Conservation (phyloP, 53 echinoderm and acorn worm genomes). For the Echinometra lucunter region DNA sequence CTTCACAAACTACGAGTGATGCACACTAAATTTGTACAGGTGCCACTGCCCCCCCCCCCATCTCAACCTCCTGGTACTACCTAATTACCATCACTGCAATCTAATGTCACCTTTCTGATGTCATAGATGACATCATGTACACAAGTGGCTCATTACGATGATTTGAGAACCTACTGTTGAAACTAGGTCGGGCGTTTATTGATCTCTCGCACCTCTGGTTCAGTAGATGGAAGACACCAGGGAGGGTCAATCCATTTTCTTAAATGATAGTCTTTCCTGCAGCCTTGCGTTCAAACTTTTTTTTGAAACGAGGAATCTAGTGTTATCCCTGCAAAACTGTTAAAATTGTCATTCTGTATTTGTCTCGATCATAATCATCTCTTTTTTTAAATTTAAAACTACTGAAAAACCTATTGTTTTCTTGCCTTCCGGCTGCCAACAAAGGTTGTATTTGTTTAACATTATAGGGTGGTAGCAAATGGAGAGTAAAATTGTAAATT, state of each 20-base stretch:
- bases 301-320: too few species aligned
- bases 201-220: not conserved
- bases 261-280: not conserved
- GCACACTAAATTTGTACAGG: too few species aligned
- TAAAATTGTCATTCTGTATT: too few species aligned
- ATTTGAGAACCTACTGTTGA: not conserved
- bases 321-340: too few species aligned
- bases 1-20: too few species aligned
- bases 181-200: slow-evolving; percentile 3
- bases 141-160: slow-evolving; percentile 27
- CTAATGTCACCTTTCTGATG: not conserved
- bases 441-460: too few species aligned
- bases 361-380: too few species aligned
- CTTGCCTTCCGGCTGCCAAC: too few species aligned
- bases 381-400: too few species aligned
- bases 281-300: not conserved
- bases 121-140: not conserved
- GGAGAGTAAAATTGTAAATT: too few species aligned
- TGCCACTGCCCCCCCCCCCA: not conserved
- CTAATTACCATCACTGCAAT: not conserved
- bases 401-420: too few species aligned
- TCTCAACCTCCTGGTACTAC: not conserved
- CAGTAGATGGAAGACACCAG: not conserved
- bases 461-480: too few species aligned
- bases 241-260: not conserved